phyloP scores from a whole-genome alignment of 2,888 invertebrate genomes.

The Cinara cedri region DNA sequence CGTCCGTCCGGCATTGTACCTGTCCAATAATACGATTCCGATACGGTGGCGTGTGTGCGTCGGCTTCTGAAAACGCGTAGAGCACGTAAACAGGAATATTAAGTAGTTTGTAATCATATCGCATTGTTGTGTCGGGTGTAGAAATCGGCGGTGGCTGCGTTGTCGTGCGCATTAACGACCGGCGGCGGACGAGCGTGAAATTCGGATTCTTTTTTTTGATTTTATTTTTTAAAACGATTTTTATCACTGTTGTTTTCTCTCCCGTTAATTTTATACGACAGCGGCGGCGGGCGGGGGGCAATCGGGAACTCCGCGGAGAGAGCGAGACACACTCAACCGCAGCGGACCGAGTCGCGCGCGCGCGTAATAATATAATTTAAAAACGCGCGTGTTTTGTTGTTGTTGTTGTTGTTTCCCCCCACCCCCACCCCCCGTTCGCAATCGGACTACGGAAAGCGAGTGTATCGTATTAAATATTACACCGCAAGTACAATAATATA shows the following conservation, averaged over 20 bases:
- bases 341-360: background rate
- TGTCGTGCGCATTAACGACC: slow-evolving; percentile 2
- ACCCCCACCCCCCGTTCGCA: slow-evolving; percentile 1
- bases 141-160: background rate
- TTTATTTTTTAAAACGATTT: background rate
- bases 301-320: background rate
- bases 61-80: too few species aligned
- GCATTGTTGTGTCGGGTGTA: too few species aligned
- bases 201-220: background rate
- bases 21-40: background rate
- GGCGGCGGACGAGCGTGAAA: slow-evolving; percentile 3
- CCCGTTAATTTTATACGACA: slow-evolving; percentile 6
- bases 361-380: slow-evolving; percentile 29
- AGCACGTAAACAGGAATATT: background rate
- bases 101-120: background rate
- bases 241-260: slow-evolving; percentile 19
- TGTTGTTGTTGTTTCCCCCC: too few species aligned
- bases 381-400: slow-evolving; percentile 2
- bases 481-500: too few species aligned
- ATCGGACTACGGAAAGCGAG: background rate
- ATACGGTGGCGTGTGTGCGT: background rate
- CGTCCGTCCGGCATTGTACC: too few species aligned
- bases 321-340: background rate
- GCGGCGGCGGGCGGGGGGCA: background rate
- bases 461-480: background rate